These are phyloP conservation scores for Halocaridina rubra DNA, from an alignment of 2,888 invertebrate genomes.

Conservation along the genomic window DNA sequence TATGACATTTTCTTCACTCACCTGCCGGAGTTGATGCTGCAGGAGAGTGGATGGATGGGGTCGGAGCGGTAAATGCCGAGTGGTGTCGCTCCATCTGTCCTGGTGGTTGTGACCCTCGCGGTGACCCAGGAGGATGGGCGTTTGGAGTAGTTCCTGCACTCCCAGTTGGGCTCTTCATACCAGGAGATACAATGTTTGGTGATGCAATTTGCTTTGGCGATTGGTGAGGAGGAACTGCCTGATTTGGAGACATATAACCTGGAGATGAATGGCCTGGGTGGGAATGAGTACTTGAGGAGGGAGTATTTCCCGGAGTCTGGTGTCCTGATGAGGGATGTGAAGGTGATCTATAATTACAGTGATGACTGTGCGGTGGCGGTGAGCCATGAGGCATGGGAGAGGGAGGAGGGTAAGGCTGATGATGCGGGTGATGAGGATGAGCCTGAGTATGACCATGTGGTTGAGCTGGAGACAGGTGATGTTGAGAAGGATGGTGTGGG, in stretches of 20 bases:
- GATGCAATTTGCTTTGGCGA: slow-evolving; percentile 45
- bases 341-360: slow-evolving; percentile 1
- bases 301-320: slow-evolving; percentile 21
- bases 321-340: slow-evolving; percentile 2
- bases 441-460: not conserved
- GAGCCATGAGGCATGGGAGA: not conserved
- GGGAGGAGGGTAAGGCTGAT: not conserved
- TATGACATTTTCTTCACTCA: not conserved
- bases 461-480: not conserved
- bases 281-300: slow-evolving; percentile 11
- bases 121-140: slow-evolving; percentile 25
- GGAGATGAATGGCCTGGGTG: slow-evolving; percentile 45
- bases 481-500: not conserved
- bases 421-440: slow-evolving; percentile 1
- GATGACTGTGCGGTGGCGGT: slow-evolving; percentile 5
- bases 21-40: slow-evolving; percentile 47
- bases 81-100: slow-evolving; percentile 49
- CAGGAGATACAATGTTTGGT: slow-evolving; percentile 32
- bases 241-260: slow-evolving; percentile 25
- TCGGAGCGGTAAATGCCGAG: slow-evolving; percentile 49
- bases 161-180: slow-evolving; percentile 26
- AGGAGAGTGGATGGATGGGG: slow-evolving; percentile 38
- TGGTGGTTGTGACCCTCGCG: slow-evolving; percentile 24
- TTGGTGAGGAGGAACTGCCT: slow-evolving; percentile 33
- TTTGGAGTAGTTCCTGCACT: not conserved